phyloP scores from a whole-genome alignment of 2,888 invertebrate species.

The Pherbina coryleti region DNA sequence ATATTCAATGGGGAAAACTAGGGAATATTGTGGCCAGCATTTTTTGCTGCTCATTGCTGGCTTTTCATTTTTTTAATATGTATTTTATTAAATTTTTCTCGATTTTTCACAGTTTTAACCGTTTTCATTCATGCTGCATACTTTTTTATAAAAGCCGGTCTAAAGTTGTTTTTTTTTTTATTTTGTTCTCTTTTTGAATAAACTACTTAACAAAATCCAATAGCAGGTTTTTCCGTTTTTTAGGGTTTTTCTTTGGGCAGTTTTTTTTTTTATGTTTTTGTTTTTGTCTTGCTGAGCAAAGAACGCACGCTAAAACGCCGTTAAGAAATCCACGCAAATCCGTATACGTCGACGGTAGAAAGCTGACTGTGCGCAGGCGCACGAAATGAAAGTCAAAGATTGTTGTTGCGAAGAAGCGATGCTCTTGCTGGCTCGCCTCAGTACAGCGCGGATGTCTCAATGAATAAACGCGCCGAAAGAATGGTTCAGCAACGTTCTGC shows the following conservation, averaged over 20 bases:
- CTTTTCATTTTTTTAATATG: neutral
- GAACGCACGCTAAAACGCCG: conserved; percentile 45
- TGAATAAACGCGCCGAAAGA: conserved; percentile 24
- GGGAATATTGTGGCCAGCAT: neutral
- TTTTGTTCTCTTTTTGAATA: neutral
- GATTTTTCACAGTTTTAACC: neutral
- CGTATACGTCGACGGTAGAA: conserved; percentile 70
- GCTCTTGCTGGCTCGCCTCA: conserved; percentile 10
- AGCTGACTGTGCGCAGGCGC: conserved; percentile 70
- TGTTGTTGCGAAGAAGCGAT: conserved; percentile 41
- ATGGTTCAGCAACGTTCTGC: conserved; percentile 35
- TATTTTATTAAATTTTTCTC: neutral
- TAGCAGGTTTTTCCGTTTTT: neutral
- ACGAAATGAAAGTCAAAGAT: conserved; percentile 65
- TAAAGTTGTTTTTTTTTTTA: conserved; percentile 29
- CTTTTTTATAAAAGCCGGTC: neutral
- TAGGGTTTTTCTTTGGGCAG: neutral
- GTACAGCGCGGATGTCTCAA: conserved; percentile 14
- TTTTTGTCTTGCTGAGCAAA: conserved; percentile 42
- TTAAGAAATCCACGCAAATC: conserved; percentile 65
- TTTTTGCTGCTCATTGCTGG: neutral
- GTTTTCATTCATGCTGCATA: conserved; percentile 13
- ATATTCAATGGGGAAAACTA: neutral
- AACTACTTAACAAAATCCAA: neutral
- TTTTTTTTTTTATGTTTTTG: neutral